Conservation (phyloP, 2,113 vertebrate species). For the Nibea coibor region DNA sequence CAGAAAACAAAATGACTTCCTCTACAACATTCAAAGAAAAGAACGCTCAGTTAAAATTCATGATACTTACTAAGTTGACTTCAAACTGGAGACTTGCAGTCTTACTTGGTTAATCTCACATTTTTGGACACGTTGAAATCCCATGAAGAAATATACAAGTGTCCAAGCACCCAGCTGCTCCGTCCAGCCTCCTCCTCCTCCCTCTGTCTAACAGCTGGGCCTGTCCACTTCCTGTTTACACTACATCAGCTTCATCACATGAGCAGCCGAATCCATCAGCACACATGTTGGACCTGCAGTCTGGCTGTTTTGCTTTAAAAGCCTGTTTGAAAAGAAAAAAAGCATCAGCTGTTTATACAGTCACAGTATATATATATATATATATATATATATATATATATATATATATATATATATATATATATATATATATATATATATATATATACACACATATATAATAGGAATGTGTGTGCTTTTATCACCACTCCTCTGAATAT, state of each 20-base stretch:
- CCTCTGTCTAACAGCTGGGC: conserved; percentile 42
- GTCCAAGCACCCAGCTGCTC: conserved; percentile 34
- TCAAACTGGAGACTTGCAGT: not conserved
- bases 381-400: too few species aligned
- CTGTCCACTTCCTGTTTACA: conserved; percentile 64
- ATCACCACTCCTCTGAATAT: not conserved
- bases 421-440: too few species aligned
- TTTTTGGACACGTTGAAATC: not conserved
- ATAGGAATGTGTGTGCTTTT: not conserved
- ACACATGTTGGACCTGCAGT: not conserved
- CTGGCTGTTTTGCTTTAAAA: conserved; percentile 1
- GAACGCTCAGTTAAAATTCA: too few species aligned
- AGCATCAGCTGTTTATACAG: not conserved
- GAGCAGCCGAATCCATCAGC: conserved; percentile 5
- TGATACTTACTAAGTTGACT: not conserved
- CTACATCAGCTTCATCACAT: conserved; percentile 29
- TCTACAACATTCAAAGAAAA: too few species aligned
- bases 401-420: too few species aligned
- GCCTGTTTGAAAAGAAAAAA: not conserved
- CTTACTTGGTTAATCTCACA: not conserved
- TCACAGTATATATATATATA: too few species aligned
- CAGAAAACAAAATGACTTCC: not conserved
- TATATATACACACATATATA: too few species aligned
- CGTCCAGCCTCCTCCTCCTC: not conserved
- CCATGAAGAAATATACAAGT: not conserved